Conservation (phyloP, 2,113 vertebrate genomes). For the Platichthys flesus region DNA sequence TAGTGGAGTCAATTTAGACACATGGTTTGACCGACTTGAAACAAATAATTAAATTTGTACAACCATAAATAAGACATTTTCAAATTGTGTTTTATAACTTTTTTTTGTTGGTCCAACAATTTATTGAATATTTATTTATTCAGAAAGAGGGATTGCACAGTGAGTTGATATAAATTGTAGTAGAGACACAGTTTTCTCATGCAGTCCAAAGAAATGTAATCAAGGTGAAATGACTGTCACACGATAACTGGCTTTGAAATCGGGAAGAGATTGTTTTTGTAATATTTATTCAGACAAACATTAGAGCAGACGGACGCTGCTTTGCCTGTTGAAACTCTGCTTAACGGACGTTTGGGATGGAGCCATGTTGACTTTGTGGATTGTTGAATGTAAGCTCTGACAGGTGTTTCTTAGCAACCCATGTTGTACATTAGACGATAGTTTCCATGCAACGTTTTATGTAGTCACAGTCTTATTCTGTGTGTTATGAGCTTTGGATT, state of each 20-base stretch:
- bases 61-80: too few species aligned
- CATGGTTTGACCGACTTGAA: neutral
- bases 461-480: neutral
- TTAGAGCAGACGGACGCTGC: neutral
- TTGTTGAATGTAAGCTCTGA: constrained; percentile 10
- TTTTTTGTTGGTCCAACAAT: too few species aligned
- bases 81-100: neutral
- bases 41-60: neutral
- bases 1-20: neutral
- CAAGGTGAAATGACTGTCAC: neutral
- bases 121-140: too few species aligned
- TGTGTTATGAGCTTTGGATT: neutral
- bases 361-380: neutral
- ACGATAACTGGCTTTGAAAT: constrained; percentile 2
- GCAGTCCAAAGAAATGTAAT: neutral
- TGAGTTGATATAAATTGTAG: too few species aligned
- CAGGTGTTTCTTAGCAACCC: constrained; percentile 8
- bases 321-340: neutral
- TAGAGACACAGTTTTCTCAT: neutral
- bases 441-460: neutral
- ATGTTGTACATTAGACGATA: neutral
- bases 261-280: neutral
- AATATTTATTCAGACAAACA: neutral
- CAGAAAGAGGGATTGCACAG: too few species aligned
- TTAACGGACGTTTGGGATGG: constrained; percentile 8